phyloP scores from a whole-genome alignment of 2,113 vertebrate species.

The Cavia aperea region DNA sequence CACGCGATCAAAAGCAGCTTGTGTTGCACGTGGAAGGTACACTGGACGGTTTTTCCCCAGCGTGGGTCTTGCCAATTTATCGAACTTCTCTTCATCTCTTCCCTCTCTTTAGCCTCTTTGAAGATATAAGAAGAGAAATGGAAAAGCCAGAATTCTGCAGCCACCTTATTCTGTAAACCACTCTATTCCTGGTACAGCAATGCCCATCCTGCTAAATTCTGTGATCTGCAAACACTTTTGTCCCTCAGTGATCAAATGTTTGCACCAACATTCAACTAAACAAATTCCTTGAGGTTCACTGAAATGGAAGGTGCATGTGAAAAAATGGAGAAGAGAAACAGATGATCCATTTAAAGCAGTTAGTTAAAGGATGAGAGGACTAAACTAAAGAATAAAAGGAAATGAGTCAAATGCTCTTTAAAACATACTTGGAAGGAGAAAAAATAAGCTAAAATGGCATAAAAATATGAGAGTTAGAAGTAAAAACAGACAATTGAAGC shows the following conservation, averaged over 20 bases:
- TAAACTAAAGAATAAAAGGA: background rate
- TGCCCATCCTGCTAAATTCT: background rate
- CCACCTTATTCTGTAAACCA: background rate
- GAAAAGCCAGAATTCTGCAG: background rate
- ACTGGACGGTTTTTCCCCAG: accelerated
- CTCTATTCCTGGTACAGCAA: too few species aligned
- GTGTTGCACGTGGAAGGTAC: accelerated
- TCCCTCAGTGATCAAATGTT: background rate
- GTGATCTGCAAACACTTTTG: background rate
- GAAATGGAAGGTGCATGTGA: background rate
- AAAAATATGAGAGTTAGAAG: accelerated
- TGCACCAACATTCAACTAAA: background rate
- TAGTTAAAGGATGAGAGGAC: background rate
- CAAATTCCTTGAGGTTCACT: background rate
- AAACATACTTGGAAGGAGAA: background rate
- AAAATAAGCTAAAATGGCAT: background rate
- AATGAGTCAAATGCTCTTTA: background rate
- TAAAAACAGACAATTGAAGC: accelerated
- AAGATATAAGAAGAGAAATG: background rate
- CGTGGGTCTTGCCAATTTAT: accelerated
- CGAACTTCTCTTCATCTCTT: too few species aligned
- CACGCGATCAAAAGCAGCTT: accelerated
- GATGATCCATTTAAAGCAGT: too few species aligned
- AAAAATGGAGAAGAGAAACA: background rate
- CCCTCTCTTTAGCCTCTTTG: background rate